Evolutionary conservation across 2,888 invertebrate species (phyloP), one percentile per base, ranked within the genome.

Genomic region (Tetragonula carbonaria): DNA sequence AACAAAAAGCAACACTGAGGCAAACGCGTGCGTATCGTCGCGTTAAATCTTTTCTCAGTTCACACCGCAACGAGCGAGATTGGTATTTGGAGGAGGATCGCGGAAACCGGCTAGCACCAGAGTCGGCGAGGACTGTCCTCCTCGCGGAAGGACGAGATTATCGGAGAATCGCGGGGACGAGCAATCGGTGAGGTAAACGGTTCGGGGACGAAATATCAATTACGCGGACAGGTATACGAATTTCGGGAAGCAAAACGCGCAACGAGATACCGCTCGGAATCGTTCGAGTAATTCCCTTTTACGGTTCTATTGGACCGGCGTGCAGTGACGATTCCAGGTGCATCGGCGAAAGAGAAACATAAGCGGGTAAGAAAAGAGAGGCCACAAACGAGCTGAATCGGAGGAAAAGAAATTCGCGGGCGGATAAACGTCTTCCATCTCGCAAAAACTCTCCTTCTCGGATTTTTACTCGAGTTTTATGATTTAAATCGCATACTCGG

Each of bases 381-480:
- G 50, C 68, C 63, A 28, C 28, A 59, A 84, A 86, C 82, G 80
- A 79, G 74, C 71, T 80, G 83, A 86, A 78, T 83, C 83, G 86
- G 45, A 57, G 83, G 71, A 80, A 73, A 76, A 83, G 73, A 78
- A 77, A 85, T 65, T 55, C 74, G 75, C 66, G 74, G 38, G 6
- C 38, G 38, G 38, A 38, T 38, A 38, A 3, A 33, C 38, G 38
- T 8, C 8, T 38, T 8, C 38, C 38, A 28, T 38, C 8, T 8
- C 8, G 85, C 86, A 85, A 88, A 80, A 90, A 84, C 77, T 74
- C 72, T 76, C 38, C 38, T 74, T 78, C 28, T 28, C 80, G 86
- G 89, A 91, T 90, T 93, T 93, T 94, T 93, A 93, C 93, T 93
- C 85, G 89, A 90, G 85, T 94, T 94, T 94, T 93, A 94, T 93